A percentile compares a stretch with the other conserved stretches of the same genome.
Evolutionary conservation across 2,888 invertebrate genomes (phyloP).

Genomic region (Hartigia nigra): DNA sequence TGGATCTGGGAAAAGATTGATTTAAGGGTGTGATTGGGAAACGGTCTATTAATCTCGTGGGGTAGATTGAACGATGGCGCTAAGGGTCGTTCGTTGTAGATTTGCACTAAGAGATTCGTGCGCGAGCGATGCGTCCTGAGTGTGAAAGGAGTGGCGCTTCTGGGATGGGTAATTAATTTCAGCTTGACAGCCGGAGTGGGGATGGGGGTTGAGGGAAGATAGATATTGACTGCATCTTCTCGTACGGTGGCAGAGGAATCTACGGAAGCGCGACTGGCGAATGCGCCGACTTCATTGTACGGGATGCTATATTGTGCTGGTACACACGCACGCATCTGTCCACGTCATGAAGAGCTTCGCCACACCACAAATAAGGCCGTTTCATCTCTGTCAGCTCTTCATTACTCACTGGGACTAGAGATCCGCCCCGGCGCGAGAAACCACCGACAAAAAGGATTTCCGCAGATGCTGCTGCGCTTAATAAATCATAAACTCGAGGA

Average conservation of each 20-base stretch:
- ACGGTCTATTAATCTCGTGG: background rate
- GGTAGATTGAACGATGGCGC: background rate
- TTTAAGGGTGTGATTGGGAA: background rate
- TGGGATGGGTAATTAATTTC: slow-evolving; percentile 44
- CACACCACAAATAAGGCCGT: slow-evolving; percentile 44
- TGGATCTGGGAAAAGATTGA: background rate
- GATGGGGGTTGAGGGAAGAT: slow-evolving; percentile 31
- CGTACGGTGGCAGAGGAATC: slow-evolving; percentile 32
- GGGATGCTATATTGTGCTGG: slow-evolving; percentile 9
- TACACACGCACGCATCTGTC: slow-evolving; percentile 17
- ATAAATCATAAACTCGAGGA: slow-evolving; percentile 30
- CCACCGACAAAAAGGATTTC: slow-evolving; percentile 34
- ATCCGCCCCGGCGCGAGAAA: slow-evolving; percentile 21
- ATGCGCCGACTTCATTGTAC: slow-evolving; percentile 19
- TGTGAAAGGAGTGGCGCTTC: slow-evolving; percentile 16
- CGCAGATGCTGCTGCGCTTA: slow-evolving; percentile 27
- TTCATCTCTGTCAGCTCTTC: slow-evolving; percentile 50
- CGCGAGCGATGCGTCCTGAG: slow-evolving; percentile 19
- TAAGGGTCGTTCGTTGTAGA: background rate
- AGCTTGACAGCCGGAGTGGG: slow-evolving; percentile 32
- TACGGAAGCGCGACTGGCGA: slow-evolving; percentile 25
- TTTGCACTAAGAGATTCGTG: slow-evolving; percentile 2
- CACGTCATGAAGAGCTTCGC: slow-evolving; percentile 18
- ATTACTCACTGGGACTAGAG: slow-evolving; percentile 38
- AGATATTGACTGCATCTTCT: slow-evolving; percentile 37